Evolutionary conservation across 1,140 invertebrate genomes (phyloP).

Genomic region (Penaeus indicus): DNA sequence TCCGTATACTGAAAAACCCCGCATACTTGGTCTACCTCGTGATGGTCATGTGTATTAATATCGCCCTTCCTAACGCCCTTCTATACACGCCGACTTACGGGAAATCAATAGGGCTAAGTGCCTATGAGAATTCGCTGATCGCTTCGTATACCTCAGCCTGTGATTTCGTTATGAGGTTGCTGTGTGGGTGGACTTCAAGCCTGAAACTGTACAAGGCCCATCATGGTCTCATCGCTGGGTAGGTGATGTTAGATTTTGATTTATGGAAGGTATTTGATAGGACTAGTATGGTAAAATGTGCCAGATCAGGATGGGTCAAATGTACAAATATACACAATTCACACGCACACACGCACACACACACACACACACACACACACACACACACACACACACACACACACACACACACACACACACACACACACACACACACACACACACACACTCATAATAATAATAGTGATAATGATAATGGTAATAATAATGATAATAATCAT

Average conservation of each 20-base stretch:
- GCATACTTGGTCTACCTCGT: slow-evolving; percentile 28
- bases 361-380: too few species aligned
- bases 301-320: too few species aligned
- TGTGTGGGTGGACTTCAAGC: slow-evolving; percentile 10
- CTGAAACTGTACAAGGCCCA: neutral
- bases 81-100: slow-evolving; percentile 8
- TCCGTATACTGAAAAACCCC: slow-evolving; percentile 22
- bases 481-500: too few species aligned
- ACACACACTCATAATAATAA: too few species aligned
- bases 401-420: too few species aligned
- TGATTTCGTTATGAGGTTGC: neutral
- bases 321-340: too few species aligned
- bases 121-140: slow-evolving; percentile 21
- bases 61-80: neutral
- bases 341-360: too few species aligned
- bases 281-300: too few species aligned
- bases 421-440: too few species aligned
- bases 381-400: too few species aligned
- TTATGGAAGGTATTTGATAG: too few species aligned
- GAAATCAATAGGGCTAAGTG: slow-evolving; percentile 11
- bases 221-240: slow-evolving; percentile 26
- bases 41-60: neutral
- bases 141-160: neutral
- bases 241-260: neutral
- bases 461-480: too few species aligned